Conservation (phyloP, 2,797 vertebrate species). For the Rhinella marina region DNA sequence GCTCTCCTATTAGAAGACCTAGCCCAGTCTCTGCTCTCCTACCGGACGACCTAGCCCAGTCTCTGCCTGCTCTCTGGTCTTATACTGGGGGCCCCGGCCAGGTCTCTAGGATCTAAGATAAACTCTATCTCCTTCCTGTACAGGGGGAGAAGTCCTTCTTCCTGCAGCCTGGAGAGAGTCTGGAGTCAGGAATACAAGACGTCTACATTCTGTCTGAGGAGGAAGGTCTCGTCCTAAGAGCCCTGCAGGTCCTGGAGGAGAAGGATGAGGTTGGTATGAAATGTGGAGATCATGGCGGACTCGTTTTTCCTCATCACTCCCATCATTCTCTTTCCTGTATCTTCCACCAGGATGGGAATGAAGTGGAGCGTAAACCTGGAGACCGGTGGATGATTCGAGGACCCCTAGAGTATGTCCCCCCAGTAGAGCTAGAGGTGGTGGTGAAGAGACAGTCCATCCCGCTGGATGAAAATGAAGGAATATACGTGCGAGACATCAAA, state of each 20-base stretch:
- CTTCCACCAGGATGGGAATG: conserved; percentile 42
- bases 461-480: conserved; percentile 88
- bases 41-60: neutral
- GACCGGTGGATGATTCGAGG: conserved; percentile 90
- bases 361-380: conserved; percentile 77
- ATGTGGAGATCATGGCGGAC: neutral
- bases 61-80: neutral
- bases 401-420: conserved; percentile 87
- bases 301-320: neutral
- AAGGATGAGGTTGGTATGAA: conserved; percentile 64
- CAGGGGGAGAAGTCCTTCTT: conserved; percentile 92
- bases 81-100: neutral
- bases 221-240: conserved; percentile 85
- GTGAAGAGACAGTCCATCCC: conserved; percentile 80
- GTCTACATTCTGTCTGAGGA: conserved; percentile 88
- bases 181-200: conserved; percentile 86
- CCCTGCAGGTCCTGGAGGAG: conserved; percentile 79
- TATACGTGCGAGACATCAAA: conserved; percentile 88
- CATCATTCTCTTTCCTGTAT: neutral
- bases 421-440: conserved; percentile 81
- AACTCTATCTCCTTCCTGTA: neutral
- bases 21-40: neutral
- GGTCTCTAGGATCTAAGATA: neutral
- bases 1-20: neutral
- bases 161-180: conserved; percentile 83